phyloP scores from a whole-genome alignment of 1,140 invertebrate genomes.

The Aphis gossypii region DNA sequence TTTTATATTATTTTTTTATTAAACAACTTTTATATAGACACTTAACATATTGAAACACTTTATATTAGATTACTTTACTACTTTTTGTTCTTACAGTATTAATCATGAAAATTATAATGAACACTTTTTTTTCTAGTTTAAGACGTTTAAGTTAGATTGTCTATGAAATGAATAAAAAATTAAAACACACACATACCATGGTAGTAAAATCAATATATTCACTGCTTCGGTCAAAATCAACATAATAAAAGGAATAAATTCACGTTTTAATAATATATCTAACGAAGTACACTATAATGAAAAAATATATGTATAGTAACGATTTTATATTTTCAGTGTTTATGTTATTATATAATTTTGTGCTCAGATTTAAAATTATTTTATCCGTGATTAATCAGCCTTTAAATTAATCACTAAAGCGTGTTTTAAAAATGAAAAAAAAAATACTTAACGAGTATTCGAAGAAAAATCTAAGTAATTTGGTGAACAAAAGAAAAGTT shows the following conservation, averaged over 20 bases:
- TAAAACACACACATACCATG: neutral
- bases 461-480: constrained; percentile 14
- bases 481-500: neutral
- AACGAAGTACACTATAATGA: neutral
- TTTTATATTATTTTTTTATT: constrained; percentile 12
- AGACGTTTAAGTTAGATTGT: neutral
- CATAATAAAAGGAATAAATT: neutral
- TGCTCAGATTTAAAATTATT: neutral
- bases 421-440: constrained; percentile 19
- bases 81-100: neutral
- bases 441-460: neutral
- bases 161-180: neutral
- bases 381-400: neutral
- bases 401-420: constrained; percentile 22
- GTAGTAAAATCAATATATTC: neutral
- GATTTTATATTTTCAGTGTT: neutral
- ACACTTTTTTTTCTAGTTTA: neutral
- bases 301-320: neutral
- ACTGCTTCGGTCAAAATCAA: neutral
- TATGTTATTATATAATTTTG: neutral
- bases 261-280: neutral
- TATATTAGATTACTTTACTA: neutral
- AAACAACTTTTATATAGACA: neutral
- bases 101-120: constrained; percentile 2
- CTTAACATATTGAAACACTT: neutral